phyloP scores from a whole-genome alignment of 2,888 invertebrate species.

The Aethes cnicana region DNA sequence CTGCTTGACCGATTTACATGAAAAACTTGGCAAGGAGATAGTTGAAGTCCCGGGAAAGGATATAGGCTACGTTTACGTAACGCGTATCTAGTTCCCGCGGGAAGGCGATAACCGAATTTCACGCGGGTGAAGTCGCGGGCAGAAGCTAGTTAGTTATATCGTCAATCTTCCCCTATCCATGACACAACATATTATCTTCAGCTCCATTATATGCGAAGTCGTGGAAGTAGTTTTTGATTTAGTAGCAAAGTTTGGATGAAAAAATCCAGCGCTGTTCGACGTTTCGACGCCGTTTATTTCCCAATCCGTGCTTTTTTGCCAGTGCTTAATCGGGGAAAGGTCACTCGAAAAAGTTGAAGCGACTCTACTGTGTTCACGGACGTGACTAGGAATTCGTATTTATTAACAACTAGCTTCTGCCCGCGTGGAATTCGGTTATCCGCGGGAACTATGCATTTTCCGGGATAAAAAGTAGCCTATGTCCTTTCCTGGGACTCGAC shows the following conservation, averaged over 20 bases:
- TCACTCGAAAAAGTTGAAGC: conserved; percentile 52
- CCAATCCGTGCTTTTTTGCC: conserved; percentile 51
- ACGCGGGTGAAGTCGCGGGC: too few species aligned
- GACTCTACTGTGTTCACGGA: conserved; percentile 53
- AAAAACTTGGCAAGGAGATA: too few species aligned
- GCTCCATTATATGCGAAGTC: conserved; percentile 35
- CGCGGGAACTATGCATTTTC: too few species aligned
- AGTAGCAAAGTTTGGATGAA: conserved; percentile 59
- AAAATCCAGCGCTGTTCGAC: conserved; percentile 57
- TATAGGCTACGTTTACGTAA: too few species aligned
- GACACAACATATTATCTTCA: conserved; percentile 36
- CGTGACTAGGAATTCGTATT: conserved; percentile 54
- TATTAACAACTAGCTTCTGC: conserved; percentile 42
- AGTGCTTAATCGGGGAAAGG: conserved; percentile 51
- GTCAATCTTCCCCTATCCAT: conserved; percentile 28
- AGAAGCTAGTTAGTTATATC: too few species aligned
- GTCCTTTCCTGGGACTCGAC: too few species aligned
- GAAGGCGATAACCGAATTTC: too few species aligned
- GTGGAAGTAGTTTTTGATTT: conserved; percentile 61
- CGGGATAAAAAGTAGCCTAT: too few species aligned
- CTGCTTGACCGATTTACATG: too few species aligned
- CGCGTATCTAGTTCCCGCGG: too few species aligned
- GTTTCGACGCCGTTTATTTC: conserved; percentile 62
- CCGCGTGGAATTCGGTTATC: too few species aligned
- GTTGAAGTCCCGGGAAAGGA: too few species aligned